These are phyloP conservation scores for Hydrozoanthus tunicans DNA, from an alignment of 64 coral and sea anemone genomes.

Conservation along the genomic window DNA sequence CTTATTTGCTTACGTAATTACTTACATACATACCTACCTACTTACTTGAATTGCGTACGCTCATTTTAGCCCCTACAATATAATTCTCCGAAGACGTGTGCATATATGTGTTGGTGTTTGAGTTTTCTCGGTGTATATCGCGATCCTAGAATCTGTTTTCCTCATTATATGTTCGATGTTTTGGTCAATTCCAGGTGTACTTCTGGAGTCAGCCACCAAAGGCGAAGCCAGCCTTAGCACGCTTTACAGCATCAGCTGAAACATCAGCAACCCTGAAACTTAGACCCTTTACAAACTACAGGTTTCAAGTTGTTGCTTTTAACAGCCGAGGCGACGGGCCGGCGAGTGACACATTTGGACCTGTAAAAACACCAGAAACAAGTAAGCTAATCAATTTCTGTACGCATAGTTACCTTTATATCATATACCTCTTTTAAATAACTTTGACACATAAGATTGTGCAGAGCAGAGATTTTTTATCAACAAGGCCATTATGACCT, in stretches of 20 bases:
- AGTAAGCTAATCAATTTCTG: constrained; percentile 50
- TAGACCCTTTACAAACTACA: constrained; percentile 68
- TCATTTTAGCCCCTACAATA: too few relatives aligned
- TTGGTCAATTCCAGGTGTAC: constrained; percentile 55
- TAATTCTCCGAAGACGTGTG: too few relatives aligned
- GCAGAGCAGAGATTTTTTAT: too few relatives aligned
- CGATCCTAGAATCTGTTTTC: neutral
- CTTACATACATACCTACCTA: too few relatives aligned
- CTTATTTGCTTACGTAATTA: too few relatives aligned
- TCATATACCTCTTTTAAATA: too few relatives aligned
- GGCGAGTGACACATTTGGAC: constrained; percentile 72
- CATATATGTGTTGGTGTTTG: too few relatives aligned
- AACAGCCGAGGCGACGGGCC: constrained; percentile 92
- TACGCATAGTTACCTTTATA: too few relatives aligned
- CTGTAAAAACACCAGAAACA: constrained; percentile 82
- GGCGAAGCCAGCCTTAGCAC: constrained; percentile 28
- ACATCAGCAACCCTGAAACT: constrained; percentile 65
- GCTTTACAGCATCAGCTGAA: constrained; percentile 23
- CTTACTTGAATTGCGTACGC: too few relatives aligned
- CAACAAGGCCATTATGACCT: neutral
- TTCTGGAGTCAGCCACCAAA: constrained; percentile 66
- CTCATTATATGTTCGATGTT: neutral
- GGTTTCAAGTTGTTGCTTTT: constrained; percentile 92
- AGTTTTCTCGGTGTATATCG: too few relatives aligned
- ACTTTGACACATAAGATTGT: too few relatives aligned